Conservation (phyloP, 1,140 invertebrate genomes). For the Tigriopus japonicus region DNA sequence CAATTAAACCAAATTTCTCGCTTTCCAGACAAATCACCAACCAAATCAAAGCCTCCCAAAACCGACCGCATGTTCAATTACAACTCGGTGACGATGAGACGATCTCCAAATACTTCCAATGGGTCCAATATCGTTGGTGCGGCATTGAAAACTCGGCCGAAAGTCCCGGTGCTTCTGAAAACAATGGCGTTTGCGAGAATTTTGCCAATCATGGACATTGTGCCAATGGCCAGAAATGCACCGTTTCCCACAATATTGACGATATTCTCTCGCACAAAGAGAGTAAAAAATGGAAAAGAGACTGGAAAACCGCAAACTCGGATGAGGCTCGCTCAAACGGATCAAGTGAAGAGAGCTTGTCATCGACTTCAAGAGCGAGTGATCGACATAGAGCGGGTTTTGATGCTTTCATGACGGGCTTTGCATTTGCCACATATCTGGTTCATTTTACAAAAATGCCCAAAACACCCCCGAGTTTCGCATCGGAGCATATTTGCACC, state of each 20-base stretch:
- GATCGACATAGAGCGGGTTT: conserved; percentile 27
- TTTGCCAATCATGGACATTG: conserved; percentile 26
- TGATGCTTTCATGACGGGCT: conserved; percentile 34
- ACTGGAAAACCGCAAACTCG: conserved; percentile 15
- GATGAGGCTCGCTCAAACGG: not conserved
- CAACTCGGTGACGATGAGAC: no score
- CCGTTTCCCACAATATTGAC: conserved; percentile 26
- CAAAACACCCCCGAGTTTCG: no score
- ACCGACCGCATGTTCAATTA: no score
- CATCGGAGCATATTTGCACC: not conserved
- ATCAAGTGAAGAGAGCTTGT: conserved; percentile 12
- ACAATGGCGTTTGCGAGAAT: conserved; percentile 10
- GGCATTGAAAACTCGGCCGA: not conserved
- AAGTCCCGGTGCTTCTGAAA: not conserved
- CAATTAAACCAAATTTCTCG: no score
- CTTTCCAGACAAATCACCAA: no score
- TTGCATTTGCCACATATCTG: conserved; percentile 23
- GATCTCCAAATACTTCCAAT: conserved; percentile 5
- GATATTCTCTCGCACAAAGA: conserved; percentile 19
- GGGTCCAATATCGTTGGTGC: not conserved
- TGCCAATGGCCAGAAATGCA: conserved; percentile 21
- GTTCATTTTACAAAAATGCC: not conserved
- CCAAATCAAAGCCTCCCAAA: no score
- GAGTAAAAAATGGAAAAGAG: conserved; percentile 9
- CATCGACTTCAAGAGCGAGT: not conserved